Evolutionary conservation across 92 coral and sea anemone genomes (phyloP), one percentile per base, ranked within the genome.

Genomic region (Diadumene lineata): DNA sequence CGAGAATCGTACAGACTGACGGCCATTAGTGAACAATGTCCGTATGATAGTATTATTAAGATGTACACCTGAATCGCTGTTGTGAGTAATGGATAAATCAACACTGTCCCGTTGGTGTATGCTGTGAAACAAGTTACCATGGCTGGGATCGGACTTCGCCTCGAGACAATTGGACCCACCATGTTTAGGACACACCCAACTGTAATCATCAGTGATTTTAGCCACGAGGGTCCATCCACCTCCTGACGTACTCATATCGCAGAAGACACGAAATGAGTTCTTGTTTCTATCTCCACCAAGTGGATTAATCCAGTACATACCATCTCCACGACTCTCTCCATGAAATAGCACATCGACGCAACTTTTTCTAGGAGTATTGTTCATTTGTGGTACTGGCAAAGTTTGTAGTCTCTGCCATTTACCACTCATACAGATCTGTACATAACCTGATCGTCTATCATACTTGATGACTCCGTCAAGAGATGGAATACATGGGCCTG

Each of bases 191-290:
- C 98, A 94, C 79, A 92, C 91, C 98, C 98, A 94, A 43, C 97
- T 93, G 79, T 92, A 94, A 60, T 94, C 98, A 34, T 94, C 85
- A 0, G 98, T 94, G 26, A 94, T 82, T 82, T 94, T 94, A 48
- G 98, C 98, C 53, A 92, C 96, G 19, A 94, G 96, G 30, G 92
- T 89, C 98, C 98, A 94, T 3, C 98, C 98, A 24, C 98, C 98
- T 48, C 98, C 98, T 1, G 93, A 84, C 9, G 96, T 94, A 1
- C 92, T 89, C 98, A 94, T 94, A 77, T 94, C 98, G 24, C 98
- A 94, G 83, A 85, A 92, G 56, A 83, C 96, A 27, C 97, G 91
- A 73, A 94, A 92, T 9, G 97, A 85, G 76, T 94, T 83, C 72
- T 79, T 78, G 38, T 61, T 78, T 68, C 81, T 78, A 23, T 79